phyloP scores from a whole-genome alignment of 2,888 invertebrate species.

The Anthophora plumipes region DNA sequence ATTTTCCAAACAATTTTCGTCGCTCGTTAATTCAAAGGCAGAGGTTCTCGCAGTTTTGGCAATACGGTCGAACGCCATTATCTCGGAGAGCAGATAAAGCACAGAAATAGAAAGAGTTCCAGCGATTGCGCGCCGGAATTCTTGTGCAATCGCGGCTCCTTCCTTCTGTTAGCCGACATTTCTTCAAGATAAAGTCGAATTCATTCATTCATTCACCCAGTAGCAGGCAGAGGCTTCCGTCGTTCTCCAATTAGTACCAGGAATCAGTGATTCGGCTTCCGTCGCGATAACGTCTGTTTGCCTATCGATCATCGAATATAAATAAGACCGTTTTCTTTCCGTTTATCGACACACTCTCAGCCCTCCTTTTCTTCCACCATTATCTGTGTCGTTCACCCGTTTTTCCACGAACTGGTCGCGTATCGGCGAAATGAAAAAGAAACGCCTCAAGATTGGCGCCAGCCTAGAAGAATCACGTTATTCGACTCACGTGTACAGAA shows the following conservation, averaged over 20 bases:
- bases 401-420: constrained; percentile 65
- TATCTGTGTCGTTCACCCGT: constrained; percentile 73
- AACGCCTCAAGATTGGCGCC: constrained; percentile 44
- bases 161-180: neutral
- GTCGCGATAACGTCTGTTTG: constrained; percentile 46
- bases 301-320: constrained; percentile 55
- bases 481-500: neutral
- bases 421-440: constrained; percentile 46
- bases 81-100: constrained; percentile 31
- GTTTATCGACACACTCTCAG: constrained; percentile 48
- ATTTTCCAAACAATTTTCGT: constrained; percentile 2
- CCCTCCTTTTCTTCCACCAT: constrained; percentile 48
- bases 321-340: constrained; percentile 59
- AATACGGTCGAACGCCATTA: neutral
- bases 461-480: constrained; percentile 38
- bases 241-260: constrained; percentile 57
- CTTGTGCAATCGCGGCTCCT: constrained; percentile 29
- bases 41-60: neutral
- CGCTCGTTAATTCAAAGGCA: neutral
- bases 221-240: constrained; percentile 41
- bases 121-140: constrained; percentile 26
- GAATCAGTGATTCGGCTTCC: constrained; percentile 63
- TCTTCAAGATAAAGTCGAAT: constrained; percentile 27
- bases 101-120: neutral
- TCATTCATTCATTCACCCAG: constrained; percentile 17